These are phyloP conservation scores for Molossus molossus DNA, from an alignment of 2,797 vertebrate species.

Conservation along the genomic window DNA sequence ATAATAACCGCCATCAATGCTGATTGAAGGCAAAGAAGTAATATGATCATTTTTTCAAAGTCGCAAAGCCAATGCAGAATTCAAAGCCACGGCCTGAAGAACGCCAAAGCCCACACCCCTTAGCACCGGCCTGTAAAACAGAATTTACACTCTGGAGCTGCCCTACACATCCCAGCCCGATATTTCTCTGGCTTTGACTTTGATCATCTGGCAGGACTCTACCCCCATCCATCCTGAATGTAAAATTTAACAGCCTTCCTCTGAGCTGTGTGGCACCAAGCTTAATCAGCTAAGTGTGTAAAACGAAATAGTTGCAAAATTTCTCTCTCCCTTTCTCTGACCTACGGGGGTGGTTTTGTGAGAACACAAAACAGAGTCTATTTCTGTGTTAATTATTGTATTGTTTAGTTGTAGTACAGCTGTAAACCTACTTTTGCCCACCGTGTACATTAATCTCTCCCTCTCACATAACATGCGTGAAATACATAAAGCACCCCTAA, in stretches of 20 bases:
- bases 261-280: background rate
- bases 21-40: background rate
- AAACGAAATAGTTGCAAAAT: background rate
- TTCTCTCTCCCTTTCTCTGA: background rate
- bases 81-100: background rate
- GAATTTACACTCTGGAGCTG: background rate
- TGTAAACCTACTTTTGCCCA: too few relatives aligned
- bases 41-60: background rate
- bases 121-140: background rate
- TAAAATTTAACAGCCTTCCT: background rate
- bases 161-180: background rate
- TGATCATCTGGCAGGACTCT: background rate
- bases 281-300: background rate
- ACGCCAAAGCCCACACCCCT: background rate
- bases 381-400: too few relatives aligned
- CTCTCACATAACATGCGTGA: background rate
- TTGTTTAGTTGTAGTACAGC: too few relatives aligned
- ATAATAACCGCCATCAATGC: background rate
- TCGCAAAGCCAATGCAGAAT: background rate
- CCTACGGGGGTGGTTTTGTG: too few relatives aligned
- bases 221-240: background rate
- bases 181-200: background rate
- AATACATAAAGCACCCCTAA: background rate
- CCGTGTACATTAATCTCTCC: background rate
- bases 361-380: too few relatives aligned